Percentiles rank a stretch among this genome's conserved stretches.
These are phyloP conservation scores for Colaptes auratus DNA, from an alignment of 2,113 vertebrate genomes.

Conservation along the genomic window DNA sequence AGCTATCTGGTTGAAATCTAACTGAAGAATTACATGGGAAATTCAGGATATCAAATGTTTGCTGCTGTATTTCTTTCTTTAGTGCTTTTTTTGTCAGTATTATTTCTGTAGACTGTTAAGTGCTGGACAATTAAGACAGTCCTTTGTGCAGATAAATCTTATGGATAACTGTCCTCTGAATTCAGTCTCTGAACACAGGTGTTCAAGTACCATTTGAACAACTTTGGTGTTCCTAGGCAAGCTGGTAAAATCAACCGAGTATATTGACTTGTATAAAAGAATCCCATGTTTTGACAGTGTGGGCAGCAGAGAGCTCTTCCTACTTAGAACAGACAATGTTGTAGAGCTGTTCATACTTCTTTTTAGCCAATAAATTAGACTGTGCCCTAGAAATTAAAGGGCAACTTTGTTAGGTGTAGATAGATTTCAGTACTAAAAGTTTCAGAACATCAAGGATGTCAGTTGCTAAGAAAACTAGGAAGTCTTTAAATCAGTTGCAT, in stretches of 20 bases:
- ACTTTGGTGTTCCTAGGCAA: neutral
- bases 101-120: neutral
- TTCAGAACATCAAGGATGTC: neutral
- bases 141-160: neutral
- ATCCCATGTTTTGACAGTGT: neutral
- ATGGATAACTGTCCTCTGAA: neutral
- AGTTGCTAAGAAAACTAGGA: neutral
- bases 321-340: neutral
- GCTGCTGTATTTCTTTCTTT: neutral
- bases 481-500: constrained; percentile 41
- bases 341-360: neutral
- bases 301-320: neutral
- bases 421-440: neutral
- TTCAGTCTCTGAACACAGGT: neutral
- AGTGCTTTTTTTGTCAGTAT: neutral
- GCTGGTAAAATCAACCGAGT: neutral
- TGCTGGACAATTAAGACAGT: neutral
- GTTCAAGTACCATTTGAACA: neutral
- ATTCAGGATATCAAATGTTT: neutral
- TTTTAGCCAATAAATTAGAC: neutral
- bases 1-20: neutral
- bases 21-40: neutral
- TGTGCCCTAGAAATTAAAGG: neutral
- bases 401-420: neutral
- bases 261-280: neutral